Conservation (phyloP, 2,797 vertebrate species). For the Cossypha polioptera region DNA sequence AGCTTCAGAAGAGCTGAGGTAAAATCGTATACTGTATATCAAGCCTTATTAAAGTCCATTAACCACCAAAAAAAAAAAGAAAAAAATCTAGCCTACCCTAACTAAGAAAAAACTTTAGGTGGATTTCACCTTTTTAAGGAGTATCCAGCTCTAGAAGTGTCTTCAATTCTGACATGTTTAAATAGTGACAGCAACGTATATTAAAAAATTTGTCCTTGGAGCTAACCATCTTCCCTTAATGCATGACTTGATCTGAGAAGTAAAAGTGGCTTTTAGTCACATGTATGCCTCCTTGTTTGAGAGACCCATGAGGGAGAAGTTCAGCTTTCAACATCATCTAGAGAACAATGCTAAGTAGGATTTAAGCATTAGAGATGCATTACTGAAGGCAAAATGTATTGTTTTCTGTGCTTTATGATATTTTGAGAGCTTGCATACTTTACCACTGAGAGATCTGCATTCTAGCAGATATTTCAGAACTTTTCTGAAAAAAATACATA, state of each 20-base stretch:
- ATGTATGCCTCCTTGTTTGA: not conserved
- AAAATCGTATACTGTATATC: not conserved
- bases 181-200: not conserved
- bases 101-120: not conserved
- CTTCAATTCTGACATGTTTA: not conserved
- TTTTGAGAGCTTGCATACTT: not conserved
- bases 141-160: not conserved
- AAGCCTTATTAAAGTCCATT: not conserved
- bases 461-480: not conserved
- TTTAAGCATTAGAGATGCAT: not conserved
- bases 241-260: not conserved
- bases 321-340: not conserved
- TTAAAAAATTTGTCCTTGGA: not conserved
- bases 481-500: not conserved
- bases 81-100: not conserved
- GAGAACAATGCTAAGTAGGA: not conserved
- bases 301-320: not conserved
- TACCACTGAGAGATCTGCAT: not conserved
- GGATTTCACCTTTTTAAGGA: not conserved
- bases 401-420: not conserved
- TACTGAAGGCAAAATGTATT: not conserved
- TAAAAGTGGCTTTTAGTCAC: not conserved
- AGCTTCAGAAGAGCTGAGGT: not conserved
- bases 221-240: not conserved
- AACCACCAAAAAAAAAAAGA: not conserved